Base-by-base conservation (phyloP, 2,113 vertebrate species). In the Recurvirostra avosetta region DNA sequence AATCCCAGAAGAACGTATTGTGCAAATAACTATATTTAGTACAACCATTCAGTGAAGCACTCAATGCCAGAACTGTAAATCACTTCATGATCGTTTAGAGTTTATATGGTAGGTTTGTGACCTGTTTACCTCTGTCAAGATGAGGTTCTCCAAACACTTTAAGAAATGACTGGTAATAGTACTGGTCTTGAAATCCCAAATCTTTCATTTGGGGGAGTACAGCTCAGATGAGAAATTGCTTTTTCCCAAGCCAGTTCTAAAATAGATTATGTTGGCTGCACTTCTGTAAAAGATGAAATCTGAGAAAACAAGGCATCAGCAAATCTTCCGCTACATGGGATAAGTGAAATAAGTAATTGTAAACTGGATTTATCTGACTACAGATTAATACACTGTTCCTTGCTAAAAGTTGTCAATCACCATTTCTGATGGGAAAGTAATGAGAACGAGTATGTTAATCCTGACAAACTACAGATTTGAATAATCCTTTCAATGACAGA, bases 191-290 rank as follows among this genome's bases (percentile, higher is more conserved):
- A 94, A 93, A 82, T 85, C 66, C 40, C 47, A 85, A 86, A 93
- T 84, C 55, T 77, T 47, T 86, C 40, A 72, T 78, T 90, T 85
- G 36, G 38, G 47, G 62, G 36, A 66, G 36, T 76, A 61, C 36
- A 91, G 18, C 61, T 72, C 36, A 68, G 88, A 89, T 63, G 65
- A 89, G 43, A 94, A 94, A 92, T 68, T 87, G 45, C 9, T 86
- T 81, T 94, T 87, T 75, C 34, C 56, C 0, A 2, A 96, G 65
- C 34, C 30, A 34, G 70, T 73, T 89, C 49, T 95, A 75, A 96
- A 97, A 92, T 21, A 89, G 68, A 68, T 82, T 75, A 21, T 68
- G 30, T 75, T 94, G 76, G 73, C 66, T 81, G 36, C 26, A 29
- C 25, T 91, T 92, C 73, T 73, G 49, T 55, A 40, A 86, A 72